A percentile compares a stretch with the other conserved stretches of the same genome.
Evolutionary conservation across 2,113 vertebrate genomes (phyloP).

Genomic region (Cyrtonyx montezumae): DNA sequence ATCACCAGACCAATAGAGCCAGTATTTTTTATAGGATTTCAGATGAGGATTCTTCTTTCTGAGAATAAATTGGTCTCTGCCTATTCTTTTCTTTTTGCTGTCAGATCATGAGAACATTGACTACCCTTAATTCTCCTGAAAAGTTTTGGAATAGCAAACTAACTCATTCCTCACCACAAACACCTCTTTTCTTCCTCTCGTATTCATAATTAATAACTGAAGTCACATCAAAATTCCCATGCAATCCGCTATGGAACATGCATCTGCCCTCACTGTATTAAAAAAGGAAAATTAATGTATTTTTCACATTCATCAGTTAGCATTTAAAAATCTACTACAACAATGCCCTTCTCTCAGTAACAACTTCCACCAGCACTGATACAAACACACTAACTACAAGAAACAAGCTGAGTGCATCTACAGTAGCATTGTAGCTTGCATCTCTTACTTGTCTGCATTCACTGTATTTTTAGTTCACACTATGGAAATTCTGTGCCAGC

Average conservation of each 20-base stretch:
- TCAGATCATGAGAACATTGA: not conserved
- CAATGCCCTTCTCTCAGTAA: rapidly evolving
- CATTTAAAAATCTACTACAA: not conserved
- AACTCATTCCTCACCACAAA: not conserved
- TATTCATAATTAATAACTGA: not conserved
- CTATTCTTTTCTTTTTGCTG: not conserved
- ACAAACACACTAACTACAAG: not conserved
- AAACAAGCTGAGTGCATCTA: rapidly evolving
- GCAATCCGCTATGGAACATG: not conserved
- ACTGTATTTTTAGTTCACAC: not conserved
- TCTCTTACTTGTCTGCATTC: not conserved
- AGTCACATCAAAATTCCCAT: not conserved
- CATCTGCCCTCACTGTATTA: not conserved
- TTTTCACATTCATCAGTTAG: not conserved
- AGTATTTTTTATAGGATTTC: not conserved
- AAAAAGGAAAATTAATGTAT: not conserved
- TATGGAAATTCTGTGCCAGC: not conserved
- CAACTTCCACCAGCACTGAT: not conserved
- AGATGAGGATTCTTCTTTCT: not conserved
- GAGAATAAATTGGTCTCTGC: not conserved
- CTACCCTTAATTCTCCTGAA: not conserved
- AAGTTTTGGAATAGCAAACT: not conserved
- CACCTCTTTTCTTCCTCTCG: not conserved
- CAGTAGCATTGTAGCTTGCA: not conserved
- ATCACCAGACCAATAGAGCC: not conserved